These are phyloP conservation scores for Tricholauxania praeusta DNA, from an alignment of 2,888 invertebrate genomes.

Conservation along the genomic window DNA sequence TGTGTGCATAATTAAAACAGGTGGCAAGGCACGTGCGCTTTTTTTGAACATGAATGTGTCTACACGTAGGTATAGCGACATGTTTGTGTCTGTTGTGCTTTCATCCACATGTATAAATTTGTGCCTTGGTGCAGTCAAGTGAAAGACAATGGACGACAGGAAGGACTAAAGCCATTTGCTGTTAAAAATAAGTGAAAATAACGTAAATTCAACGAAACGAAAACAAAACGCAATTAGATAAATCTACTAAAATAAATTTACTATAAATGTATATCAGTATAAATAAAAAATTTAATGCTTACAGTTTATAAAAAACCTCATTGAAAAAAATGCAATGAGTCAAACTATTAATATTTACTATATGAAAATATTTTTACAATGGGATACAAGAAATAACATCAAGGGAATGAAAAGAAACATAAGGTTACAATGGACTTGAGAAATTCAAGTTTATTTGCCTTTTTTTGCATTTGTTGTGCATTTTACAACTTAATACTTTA, in stretches of 20 bases:
- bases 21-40: neutral
- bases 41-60: conserved; percentile 21
- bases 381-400: too few relatives aligned
- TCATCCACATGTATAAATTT: neutral
- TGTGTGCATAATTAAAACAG: conserved; percentile 30
- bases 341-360: too few relatives aligned
- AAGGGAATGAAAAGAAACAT: too few relatives aligned
- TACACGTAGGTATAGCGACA: neutral
- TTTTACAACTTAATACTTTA: too few relatives aligned
- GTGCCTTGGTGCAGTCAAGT: neutral
- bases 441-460: too few relatives aligned
- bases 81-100: conserved; percentile 4
- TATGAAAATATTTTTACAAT: too few relatives aligned
- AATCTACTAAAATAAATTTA: too few relatives aligned
- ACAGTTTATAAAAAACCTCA: too few relatives aligned
- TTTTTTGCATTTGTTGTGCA: too few relatives aligned
- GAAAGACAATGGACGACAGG: conserved; percentile 16
- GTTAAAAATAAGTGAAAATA: conserved; percentile 36
- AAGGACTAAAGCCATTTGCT: conserved; percentile 39
- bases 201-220: conserved; percentile 29
- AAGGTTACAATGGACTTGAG: too few relatives aligned
- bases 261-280: conserved; percentile 21
- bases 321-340: too few relatives aligned
- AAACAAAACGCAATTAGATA: conserved; percentile 41
- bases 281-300: neutral